Conservation (phyloP, 2,113 vertebrate species). For the Tylochromis polylepis region DNA sequence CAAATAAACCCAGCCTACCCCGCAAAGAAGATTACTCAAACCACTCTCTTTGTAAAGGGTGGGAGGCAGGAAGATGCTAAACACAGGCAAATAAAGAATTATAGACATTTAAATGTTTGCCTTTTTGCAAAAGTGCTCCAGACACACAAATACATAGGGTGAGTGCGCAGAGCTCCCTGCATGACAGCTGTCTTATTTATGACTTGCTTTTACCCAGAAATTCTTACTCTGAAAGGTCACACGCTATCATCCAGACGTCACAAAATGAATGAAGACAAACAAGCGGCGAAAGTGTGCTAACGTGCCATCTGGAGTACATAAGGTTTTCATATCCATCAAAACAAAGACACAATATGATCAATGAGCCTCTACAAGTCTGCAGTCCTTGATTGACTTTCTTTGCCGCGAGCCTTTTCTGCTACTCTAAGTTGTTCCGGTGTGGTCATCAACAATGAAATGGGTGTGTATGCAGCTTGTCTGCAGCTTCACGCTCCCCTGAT, state of each 20-base stretch:
- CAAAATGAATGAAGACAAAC: conserved; percentile 34
- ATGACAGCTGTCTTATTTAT: conserved; percentile 24
- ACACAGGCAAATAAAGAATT: conserved; percentile 60
- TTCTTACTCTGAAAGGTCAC: background rate
- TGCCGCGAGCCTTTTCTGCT: conserved; percentile 38
- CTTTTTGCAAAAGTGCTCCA: background rate
- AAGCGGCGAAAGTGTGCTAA: conserved; percentile 26
- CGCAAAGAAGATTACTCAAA: conserved; percentile 28
- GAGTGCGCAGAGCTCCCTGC: background rate
- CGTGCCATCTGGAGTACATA: conserved; percentile 34
- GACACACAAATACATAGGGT: conserved; percentile 14
- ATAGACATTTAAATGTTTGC: conserved; percentile 34
- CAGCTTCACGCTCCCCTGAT: conserved; percentile 34
- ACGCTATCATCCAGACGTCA: conserved; percentile 26
- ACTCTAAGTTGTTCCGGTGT: background rate
- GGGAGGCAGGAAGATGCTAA: conserved; percentile 51
- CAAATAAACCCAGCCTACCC: conserved; percentile 48
- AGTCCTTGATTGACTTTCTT: conserved; percentile 37
- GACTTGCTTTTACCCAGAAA: conserved; percentile 23
- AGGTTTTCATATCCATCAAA: conserved; percentile 39
- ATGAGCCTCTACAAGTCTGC: background rate
- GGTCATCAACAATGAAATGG: conserved; percentile 33
- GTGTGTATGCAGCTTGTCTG: conserved; percentile 19
- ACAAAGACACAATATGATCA: conserved; percentile 32
- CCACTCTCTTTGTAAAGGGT: conserved; percentile 31